A percentile compares a stretch with the other conserved stretches of the same genome.
Evolutionary conservation across 2,113 vertebrate species (phyloP).

Genomic region (Daboia siamensis): DNA sequence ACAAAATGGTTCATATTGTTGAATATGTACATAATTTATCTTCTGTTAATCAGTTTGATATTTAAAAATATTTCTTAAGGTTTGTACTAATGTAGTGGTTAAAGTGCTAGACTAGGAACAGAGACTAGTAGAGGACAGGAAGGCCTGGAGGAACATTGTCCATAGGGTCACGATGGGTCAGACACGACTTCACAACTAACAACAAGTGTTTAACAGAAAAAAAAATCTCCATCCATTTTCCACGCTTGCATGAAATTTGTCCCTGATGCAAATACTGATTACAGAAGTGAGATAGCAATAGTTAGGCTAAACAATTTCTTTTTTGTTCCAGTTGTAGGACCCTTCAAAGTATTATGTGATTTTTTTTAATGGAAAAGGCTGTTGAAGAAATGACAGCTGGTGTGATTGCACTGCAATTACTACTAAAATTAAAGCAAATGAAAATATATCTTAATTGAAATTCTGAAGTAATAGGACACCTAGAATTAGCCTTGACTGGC

Average conservation of each 20-base stretch:
- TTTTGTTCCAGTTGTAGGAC: too few relatives aligned
- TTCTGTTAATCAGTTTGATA: neutral
- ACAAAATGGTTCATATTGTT: neutral
- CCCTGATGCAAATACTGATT: too few relatives aligned
- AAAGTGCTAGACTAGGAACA: neutral
- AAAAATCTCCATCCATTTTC: too few relatives aligned
- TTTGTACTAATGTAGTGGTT: neutral
- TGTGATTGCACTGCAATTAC: neutral
- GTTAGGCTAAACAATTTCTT: too few relatives aligned
- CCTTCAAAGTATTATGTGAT: neutral
- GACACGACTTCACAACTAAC: too few relatives aligned
- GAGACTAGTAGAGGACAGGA: too few relatives aligned
- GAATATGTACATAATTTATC: neutral
- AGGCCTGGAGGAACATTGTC: too few relatives aligned
- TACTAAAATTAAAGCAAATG: slow-evolving; percentile 11
- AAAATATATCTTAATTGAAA: neutral
- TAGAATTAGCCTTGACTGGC: neutral
- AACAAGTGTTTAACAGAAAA: too few relatives aligned
- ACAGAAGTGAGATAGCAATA: too few relatives aligned
- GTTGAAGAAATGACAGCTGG: neutral
- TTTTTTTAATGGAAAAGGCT: neutral
- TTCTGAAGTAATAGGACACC: neutral
- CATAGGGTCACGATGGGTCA: too few relatives aligned
- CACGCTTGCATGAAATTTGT: too few relatives aligned
- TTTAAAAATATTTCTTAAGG: neutral